Evolutionary conservation across 2,888 invertebrate genomes (phyloP), one percentile per base, ranked within the genome.

Genomic region (Amblyjoppa proteus): DNA sequence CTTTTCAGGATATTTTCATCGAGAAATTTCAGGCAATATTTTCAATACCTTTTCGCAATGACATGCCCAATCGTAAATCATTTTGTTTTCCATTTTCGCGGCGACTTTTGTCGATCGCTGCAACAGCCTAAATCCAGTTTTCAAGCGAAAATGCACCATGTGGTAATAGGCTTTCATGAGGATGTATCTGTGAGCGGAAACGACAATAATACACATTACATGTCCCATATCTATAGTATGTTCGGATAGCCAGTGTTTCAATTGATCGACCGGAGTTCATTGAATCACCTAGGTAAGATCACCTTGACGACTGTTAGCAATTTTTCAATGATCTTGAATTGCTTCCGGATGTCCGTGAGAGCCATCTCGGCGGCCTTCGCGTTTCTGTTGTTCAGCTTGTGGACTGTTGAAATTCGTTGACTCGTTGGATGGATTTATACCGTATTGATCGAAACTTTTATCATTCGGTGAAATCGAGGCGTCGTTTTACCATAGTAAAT

Each of bases 81-180:
- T 90, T 31, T 91, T 90, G 88, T 95, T 94, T 0, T 93, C 92
- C 78, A 92, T 91, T 84, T 94, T 91, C 31, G 91, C 91, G 0
- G 95, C 94, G 0, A 92, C 20, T 11, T 93, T 94, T 51, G 92
- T 92, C 0, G 95, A 93, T 87, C 94, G 94, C 58, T 91, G 92
- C 75, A 96, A 85, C 66, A 94, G 88, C 70, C 89, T 94, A 41
- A 93, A 92, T 0, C 95, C 95, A 0, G 89, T 86, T 16, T 88
- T 90, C 84, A 94, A 94, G 58, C 94, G 94, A n/a, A 94, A 94
- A 76, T 91, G 92, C 25, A 95, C 94, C 89, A 95, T 94, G 68
- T 93, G 89, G 88, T 94, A 95, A 89, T 96, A 96, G 0, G 95
- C 95, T 87, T 94, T 94, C 87, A 96, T 88, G 31, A 96, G 92